Evolutionary conservation across 1,140 invertebrate genomes (phyloP), one percentile per base, ranked within the genome.

Genomic region (Cardiocondyla obscurior): DNA sequence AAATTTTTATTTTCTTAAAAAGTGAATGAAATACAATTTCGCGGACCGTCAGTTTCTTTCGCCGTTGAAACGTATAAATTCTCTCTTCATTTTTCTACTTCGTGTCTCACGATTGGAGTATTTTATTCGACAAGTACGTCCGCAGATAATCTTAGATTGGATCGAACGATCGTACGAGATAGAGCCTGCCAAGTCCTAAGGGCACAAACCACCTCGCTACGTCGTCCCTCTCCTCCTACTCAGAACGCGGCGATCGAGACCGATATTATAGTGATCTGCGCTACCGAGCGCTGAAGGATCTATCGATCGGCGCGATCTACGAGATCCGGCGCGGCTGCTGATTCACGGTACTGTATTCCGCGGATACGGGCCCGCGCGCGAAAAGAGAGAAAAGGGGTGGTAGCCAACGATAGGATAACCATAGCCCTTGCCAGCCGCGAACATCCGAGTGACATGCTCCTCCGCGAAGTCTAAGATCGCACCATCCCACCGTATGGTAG

Each of bases 381-480:
- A 85, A 85, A 82, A 33, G 70, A 83, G 28, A 64, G 82, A 55
- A 42, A 46, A 60, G 30, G 73, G 60, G 57, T 65, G 53, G 58
- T 86, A 81, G 70, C 81, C 82, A 77, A 85, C 88, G 88, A 89
- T 85, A 86, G 88, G 88, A 89, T 89, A 89, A 89, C 88, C 85
- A 89, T 89, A 89, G 88, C 83, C 85, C 85, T 87, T 89, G 88
- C 85, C 88, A 89, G 85, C 85, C 83, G 87, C 87, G 83, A 89
- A 89, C 88, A 89, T 84, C 85, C 76, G 76, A 89, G 88, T 89
- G 88, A 89, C 88, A 89, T 89, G 87, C 87, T 89, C 88, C 85
- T 81, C 69, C 84, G 79, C 72, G 77, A 81, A 79, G 70, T 87
- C 81, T 85, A 74, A 89, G 85, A 89, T 89, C 87, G 85, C 83